Percentiles rank a stretch among this genome's conserved stretches.
phyloP scores from a whole-genome alignment of 2,797 vertebrate species.

The Lacerta agilis region DNA sequence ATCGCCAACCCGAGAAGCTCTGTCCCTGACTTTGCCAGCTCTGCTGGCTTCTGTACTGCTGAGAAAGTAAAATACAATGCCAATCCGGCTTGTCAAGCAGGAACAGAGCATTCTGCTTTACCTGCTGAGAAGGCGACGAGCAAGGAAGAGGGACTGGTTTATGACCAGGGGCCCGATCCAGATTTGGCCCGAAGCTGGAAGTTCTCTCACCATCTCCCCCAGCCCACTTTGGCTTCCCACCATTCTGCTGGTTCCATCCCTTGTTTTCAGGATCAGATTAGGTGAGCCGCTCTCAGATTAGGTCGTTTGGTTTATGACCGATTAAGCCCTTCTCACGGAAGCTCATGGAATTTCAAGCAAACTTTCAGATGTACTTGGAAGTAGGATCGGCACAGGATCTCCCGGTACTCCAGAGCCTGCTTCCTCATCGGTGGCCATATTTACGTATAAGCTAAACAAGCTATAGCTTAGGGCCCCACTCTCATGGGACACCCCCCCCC shows the following conservation, averaged over 20 bases:
- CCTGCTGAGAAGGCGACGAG: not conserved
- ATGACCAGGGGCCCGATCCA: not conserved
- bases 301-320: fast-evolving
- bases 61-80: not conserved
- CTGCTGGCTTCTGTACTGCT: not conserved
- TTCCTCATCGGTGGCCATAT: not conserved
- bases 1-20: not conserved
- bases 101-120: not conserved
- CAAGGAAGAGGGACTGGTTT: not conserved
- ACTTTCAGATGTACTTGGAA: too few relatives aligned
- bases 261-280: not conserved
- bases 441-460: too few relatives aligned
- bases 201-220: not conserved
- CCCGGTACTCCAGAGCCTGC: too few relatives aligned
- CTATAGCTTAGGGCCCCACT: too few relatives aligned
- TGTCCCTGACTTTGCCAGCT: not conserved
- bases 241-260: not conserved
- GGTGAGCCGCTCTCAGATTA: not conserved
- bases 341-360: not conserved
- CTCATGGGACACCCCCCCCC: too few relatives aligned
- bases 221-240: not conserved
- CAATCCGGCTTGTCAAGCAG: not conserved
- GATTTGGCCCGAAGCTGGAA: not conserved
- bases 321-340: not conserved
- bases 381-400: not conserved